Evolutionary conservation across 30 jellyfish, hydroid and myxozoan species (phyloP), one percentile per base, ranked within the genome.

Genomic region (Nemopilema nomurai): DNA sequence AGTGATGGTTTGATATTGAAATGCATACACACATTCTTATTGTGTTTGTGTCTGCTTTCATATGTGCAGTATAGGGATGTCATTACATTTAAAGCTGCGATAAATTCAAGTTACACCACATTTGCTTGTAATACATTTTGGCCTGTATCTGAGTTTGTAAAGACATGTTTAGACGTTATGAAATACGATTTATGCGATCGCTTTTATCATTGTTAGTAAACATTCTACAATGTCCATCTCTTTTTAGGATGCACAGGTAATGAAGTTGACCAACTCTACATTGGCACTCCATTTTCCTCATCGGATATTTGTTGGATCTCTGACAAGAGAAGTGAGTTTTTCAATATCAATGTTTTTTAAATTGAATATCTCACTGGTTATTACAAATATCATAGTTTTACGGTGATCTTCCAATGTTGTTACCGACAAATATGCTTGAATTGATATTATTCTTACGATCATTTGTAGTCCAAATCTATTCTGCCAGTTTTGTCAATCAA

Each of bases 291-390:
- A 83, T 49, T 83, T 83, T 74, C 92, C 92, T 4, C 92, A 83
- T 41, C 71, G 92, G 25, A 83, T 83, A 3, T 83, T 83, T 83
- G 92, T 83, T 83, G 92, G 92, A 33, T 83, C 92, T 1, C 75
- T 83, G 57, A 64, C 83, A 0, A 62, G 86, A 27, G 81, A 83
- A 70, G 92, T 83, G 49, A 68, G 83, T 26, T n/a, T 4, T 23
- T 21, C 9, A n/a, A 4, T 20, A 23, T 7, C 13, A 63, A 63
- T 19, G 7, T 3, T 63, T 63, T 13, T 3, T 41, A 41, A n/a
- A n/a, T n/a, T 41, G 57, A 41, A 41, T 3, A 41, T 41, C 57
- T 3, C 57, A 41, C 13, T 13, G 13, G 6, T 41, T 41, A 41
- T 3, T 41, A 13, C 57, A 13, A 41, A 3, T 41, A 3, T 41